Evolutionary conservation across 1,140 invertebrate genomes (phyloP), one percentile per base, ranked within the genome.

Genomic region (Saccostrea echinata): DNA sequence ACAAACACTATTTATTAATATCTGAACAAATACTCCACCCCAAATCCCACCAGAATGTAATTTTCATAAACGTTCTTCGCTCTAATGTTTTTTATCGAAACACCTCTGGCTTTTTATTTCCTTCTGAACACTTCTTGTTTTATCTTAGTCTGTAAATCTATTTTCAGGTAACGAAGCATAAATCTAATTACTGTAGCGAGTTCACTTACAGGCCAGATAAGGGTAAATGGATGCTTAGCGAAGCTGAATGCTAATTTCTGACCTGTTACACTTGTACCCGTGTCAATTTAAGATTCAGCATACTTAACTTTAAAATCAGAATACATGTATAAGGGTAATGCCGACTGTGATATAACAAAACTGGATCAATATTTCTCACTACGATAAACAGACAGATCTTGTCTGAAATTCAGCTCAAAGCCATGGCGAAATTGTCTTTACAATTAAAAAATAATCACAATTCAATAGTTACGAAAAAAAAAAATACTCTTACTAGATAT

Each of bases 141-240:
- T 76, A 76, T 76, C 68, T 33, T 64, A 64, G 57, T 33, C 27
- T 30, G 68, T 33, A 30, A 76, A 76, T 76, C 68, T 76, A 33
- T 76, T 76, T 76, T 76, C 68, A 76, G 68, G 68, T 76, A 76
- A 76, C 68, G 68, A 76, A 76, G 68, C 68, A 76, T 27, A 33
- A 30, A 30, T 76, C 68, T 76, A 76, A 76, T 76, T 76, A 76
- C 27, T 76, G 27, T 30, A 4, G 30, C 27, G 68, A 76, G 68
- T 27, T 76, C 27, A 76, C 27, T 76, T 76, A 76, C 30, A 27
- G 27, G 27, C 9, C 24, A 76, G 30, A 76, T 76, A 30, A 76
- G 30, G 33, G 13, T 16, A 12, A 30, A 76, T 30, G 27, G 16
- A 76, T 33, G 24, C 4, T 76, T 33, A 76, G 68, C 27, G 27